A percentile compares a stretch with the other conserved stretches of the same genome.
Evolutionary conservation across 1,140 invertebrate genomes (phyloP).

Genomic region (Melitaea cinxia): DNA sequence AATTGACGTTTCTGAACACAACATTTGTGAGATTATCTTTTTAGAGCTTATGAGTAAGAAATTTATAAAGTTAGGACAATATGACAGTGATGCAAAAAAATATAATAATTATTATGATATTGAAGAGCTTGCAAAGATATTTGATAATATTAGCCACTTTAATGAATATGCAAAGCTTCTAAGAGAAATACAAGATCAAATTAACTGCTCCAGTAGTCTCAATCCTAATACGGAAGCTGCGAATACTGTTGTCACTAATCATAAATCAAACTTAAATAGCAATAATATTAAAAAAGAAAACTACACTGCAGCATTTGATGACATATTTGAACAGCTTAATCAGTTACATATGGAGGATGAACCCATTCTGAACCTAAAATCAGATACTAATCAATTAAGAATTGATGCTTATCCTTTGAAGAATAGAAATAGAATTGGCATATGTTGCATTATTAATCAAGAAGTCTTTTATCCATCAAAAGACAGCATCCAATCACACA

Average conservation of each 20-base stretch:
- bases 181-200: slow-evolving; percentile 48
- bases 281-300: slow-evolving; percentile 27
- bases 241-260: slow-evolving; percentile 6
- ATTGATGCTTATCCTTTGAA: slow-evolving; percentile 60
- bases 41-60: slow-evolving; percentile 66
- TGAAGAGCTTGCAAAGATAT: slow-evolving; percentile 55
- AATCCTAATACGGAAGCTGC: slow-evolving; percentile 2
- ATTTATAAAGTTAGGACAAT: slow-evolving; percentile 56
- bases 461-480: slow-evolving; percentile 69
- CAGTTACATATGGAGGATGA: slow-evolving; percentile 48
- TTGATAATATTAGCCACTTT: slow-evolving; percentile 55
- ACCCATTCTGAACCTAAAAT: slow-evolving; percentile 49
- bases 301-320: slow-evolving; percentile 44
- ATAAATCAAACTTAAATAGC: slow-evolving; percentile 34
- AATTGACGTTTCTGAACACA: slow-evolving; percentile 56
- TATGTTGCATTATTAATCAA: slow-evolving; percentile 74
- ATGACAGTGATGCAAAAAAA: slow-evolving; percentile 37
- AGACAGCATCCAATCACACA: slow-evolving; percentile 50
- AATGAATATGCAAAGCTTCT: slow-evolving; percentile 48
- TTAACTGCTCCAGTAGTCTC: slow-evolving; percentile 36
- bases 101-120: slow-evolving; percentile 43
- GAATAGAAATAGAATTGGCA: slow-evolving; percentile 58
- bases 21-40: slow-evolving; percentile 65
- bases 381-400: slow-evolving; percentile 49
- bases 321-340: slow-evolving; percentile 47